These are phyloP conservation scores for Cistogaster globosa DNA, from an alignment of 2,888 invertebrate genomes.

Conservation along the genomic window DNA sequence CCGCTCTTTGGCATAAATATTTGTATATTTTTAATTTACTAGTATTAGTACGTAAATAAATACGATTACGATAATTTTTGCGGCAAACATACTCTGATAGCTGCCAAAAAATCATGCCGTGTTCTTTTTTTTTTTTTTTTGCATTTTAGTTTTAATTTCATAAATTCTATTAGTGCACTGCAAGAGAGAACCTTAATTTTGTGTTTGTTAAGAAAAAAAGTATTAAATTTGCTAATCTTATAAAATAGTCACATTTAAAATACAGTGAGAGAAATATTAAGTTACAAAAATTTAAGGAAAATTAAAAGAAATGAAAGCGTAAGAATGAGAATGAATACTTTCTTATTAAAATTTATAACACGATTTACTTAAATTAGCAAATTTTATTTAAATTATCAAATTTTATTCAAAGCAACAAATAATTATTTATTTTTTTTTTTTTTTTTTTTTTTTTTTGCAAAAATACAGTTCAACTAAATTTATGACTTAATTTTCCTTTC, in stretches of 20 bases:
- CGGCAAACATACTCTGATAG: conserved; percentile 59
- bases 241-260: conserved; percentile 53
- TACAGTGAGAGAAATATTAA: conserved; percentile 35
- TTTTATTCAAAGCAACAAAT: no score
- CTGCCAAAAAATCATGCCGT: conserved; percentile 61
- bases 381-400: no score
- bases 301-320: no score
- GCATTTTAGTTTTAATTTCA: conserved; percentile 4
- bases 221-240: conserved; percentile 36
- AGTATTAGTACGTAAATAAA: conserved; percentile 20
- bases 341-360: no score
- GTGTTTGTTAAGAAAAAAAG: conserved; percentile 20
- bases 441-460: no score
- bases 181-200: conserved; percentile 55
- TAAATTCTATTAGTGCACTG: not conserved
- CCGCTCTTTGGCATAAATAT: conserved; percentile 30
- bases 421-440: no score
- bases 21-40: conserved; percentile 33
- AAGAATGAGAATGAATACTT: no score
- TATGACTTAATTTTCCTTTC: no score
- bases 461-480: no score
- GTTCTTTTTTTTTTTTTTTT: conserved; percentile 46
- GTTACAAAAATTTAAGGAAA: no score
- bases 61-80: conserved; percentile 46
- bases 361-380: no score